phyloP scores from a whole-genome alignment of 2,888 invertebrate species.

The Phrixothrix hirtus region DNA sequence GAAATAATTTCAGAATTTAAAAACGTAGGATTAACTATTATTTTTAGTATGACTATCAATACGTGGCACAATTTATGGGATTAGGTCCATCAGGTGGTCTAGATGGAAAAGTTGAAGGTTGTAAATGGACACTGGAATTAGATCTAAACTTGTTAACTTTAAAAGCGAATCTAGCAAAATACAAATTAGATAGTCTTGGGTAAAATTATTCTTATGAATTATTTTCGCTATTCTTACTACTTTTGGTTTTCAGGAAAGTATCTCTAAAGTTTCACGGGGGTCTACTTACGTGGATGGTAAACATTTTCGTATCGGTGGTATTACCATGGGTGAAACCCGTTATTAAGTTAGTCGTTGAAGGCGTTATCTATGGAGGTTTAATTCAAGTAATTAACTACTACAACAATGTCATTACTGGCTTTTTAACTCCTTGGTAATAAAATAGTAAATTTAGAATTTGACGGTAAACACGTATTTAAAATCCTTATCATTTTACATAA shows the following conservation, averaged over 20 bases:
- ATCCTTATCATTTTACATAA: too few relatives aligned
- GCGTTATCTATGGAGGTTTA: neutral
- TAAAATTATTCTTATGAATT: neutral
- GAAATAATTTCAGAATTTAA: too few relatives aligned
- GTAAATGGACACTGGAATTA: neutral
- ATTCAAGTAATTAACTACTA: neutral
- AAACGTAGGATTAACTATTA: too few relatives aligned
- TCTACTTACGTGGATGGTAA: slow-evolving; percentile 4
- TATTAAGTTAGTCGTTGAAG: slow-evolving; percentile 1
- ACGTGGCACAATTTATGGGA: slow-evolving; percentile 1
- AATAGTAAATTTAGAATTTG: too few relatives aligned
- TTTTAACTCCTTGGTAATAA: too few relatives aligned
- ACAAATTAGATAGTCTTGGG: slow-evolving; percentile 6
- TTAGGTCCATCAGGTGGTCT: neutral
- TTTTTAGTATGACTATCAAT: slow-evolving; percentile 5
- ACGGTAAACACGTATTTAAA: too few relatives aligned
- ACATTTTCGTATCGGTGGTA: neutral
- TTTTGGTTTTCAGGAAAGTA: neutral
- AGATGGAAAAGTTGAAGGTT: neutral
- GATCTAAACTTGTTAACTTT: slow-evolving; percentile 3
- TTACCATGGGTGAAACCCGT: slow-evolving; percentile 4
- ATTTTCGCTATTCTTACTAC: neutral
- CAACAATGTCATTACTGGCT: neutral
- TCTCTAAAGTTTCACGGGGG: slow-evolving; percentile 4
- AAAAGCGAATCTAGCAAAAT: neutral